Conservation (phyloP, 2,888 invertebrate species). For the Drosophila heteroneura region DNA sequence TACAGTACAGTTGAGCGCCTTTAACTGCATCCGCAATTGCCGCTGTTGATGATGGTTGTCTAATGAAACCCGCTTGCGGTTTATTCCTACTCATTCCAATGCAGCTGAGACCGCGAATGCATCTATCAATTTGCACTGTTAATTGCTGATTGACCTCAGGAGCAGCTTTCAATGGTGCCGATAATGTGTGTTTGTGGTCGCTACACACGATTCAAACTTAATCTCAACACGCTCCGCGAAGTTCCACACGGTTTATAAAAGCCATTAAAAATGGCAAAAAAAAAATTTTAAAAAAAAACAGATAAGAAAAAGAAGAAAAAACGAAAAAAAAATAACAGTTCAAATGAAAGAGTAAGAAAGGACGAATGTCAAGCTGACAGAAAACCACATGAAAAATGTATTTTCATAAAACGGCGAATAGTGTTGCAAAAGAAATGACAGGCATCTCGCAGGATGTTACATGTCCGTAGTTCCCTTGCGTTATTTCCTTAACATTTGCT, state of each 20-base stretch:
- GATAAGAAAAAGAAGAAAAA: background rate
- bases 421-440: slow-evolving; percentile 57
- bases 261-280: slow-evolving; percentile 24
- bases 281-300: background rate
- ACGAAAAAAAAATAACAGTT: background rate
- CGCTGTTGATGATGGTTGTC: slow-evolving; percentile 34
- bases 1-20: slow-evolving; percentile 26
- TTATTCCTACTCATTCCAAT: slow-evolving; percentile 21
- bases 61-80: slow-evolving; percentile 68
- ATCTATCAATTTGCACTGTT: slow-evolving; percentile 75
- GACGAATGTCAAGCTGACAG: slow-evolving; percentile 5
- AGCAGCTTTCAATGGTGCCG: slow-evolving; percentile 50
- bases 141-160: slow-evolving; percentile 81
- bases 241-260: slow-evolving; percentile 3
- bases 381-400: slow-evolving; percentile 62
- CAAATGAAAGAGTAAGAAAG: background rate
- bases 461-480: slow-evolving; percentile 59
- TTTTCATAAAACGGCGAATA: slow-evolving; percentile 63
- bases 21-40: slow-evolving; percentile 1
- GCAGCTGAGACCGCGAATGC: slow-evolving; percentile 31
- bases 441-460: slow-evolving; percentile 57
- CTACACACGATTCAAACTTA: slow-evolving; percentile 9
- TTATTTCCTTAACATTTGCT: slow-evolving; percentile 75
- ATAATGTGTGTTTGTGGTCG: slow-evolving; percentile 52
- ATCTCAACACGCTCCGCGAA: slow-evolving; percentile 1